Conservation (phyloP, 2,113 vertebrate genomes). For the Hypanus sabinus region DNA sequence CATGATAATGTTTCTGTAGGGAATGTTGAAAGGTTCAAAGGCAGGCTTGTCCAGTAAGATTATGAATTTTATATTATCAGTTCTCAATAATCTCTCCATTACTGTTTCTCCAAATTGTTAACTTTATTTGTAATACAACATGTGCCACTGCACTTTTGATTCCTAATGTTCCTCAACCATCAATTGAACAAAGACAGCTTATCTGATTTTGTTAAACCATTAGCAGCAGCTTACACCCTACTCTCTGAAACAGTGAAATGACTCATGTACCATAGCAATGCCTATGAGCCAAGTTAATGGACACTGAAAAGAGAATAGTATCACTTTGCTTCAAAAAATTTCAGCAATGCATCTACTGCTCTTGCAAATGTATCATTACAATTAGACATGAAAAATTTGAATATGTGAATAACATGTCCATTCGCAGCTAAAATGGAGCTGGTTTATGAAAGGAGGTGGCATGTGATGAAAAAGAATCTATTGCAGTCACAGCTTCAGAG, state of each 20-base stretch:
- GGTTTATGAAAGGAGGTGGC: neutral
- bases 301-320: neutral
- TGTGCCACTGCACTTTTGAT: neutral
- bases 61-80: neutral
- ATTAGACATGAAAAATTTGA: slow-evolving; percentile 25
- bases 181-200: neutral
- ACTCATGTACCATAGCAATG: too few species aligned
- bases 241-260: neutral
- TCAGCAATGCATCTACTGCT: neutral
- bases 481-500: neutral
- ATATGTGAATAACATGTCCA: neutral
- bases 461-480: too few species aligned
- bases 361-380: slow-evolving; percentile 1
- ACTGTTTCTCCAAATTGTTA: neutral
- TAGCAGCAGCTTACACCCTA: too few species aligned
- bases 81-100: neutral
- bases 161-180: neutral
- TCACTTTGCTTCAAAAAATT: neutral
- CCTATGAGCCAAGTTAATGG: neutral
- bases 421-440: neutral
- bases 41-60: neutral
- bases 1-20: neutral
- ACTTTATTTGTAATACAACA: neutral
- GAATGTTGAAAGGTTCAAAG: neutral
- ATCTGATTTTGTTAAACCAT: neutral